These are phyloP conservation scores for Trypoxylon attenuatum DNA, from an alignment of 2,888 invertebrate species.

Conservation along the genomic window DNA sequence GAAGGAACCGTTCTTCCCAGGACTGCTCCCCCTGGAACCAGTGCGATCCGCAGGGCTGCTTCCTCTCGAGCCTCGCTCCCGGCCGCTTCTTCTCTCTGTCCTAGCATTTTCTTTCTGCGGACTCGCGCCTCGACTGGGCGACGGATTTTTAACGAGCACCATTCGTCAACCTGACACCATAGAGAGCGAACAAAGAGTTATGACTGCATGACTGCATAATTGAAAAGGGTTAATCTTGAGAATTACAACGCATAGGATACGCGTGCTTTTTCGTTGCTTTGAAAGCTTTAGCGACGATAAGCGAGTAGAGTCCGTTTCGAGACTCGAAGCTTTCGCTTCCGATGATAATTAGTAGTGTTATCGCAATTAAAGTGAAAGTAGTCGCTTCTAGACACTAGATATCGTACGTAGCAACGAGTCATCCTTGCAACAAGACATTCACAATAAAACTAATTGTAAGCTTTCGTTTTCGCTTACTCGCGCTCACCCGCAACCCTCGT, in stretches of 20 bases:
- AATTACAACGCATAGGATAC: too few species aligned
- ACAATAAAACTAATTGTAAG: too few species aligned
- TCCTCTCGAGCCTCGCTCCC: conserved; percentile 56
- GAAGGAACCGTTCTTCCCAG: conserved; percentile 63
- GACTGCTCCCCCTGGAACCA: conserved; percentile 72
- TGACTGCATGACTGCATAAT: too few species aligned
- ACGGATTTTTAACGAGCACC: conserved; percentile 67
- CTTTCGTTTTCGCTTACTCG: too few species aligned
- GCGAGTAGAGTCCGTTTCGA: background rate
- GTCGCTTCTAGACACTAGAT: too few species aligned
- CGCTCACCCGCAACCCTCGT: too few species aligned
- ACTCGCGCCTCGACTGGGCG: conserved; percentile 63
- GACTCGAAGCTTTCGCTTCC: conserved; percentile 8
- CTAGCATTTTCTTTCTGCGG: conserved; percentile 54
- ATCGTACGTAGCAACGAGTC: too few species aligned
- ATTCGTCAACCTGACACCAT: conserved; percentile 66
- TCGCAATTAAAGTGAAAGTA: conserved; percentile 45
- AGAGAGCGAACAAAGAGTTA: too few species aligned
- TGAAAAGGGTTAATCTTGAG: too few species aligned
- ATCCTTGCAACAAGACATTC: too few species aligned
- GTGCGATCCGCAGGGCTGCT: conserved; percentile 61
- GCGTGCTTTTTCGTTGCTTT: too few species aligned
- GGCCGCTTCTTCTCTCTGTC: conserved; percentile 37
- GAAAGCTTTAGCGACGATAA: too few species aligned
- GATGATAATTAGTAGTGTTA: conserved; percentile 36